phyloP scores from a whole-genome alignment of 2,113 vertebrate species.

The Brachirus orientalis region DNA sequence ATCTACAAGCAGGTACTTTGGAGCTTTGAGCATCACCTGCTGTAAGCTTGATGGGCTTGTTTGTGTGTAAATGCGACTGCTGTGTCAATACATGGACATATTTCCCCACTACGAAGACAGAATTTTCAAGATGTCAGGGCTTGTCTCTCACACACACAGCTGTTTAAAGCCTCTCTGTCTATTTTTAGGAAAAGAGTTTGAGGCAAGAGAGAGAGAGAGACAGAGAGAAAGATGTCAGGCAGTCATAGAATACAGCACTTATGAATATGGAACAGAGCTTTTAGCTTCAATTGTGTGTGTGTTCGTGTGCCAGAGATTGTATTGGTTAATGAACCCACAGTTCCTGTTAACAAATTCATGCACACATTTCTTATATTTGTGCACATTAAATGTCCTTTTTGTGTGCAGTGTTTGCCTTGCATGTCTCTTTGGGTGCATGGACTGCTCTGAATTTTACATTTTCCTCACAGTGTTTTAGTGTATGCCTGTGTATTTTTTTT shows the following conservation, averaged over 20 bases:
- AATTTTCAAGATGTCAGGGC: no score
- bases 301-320: slow-evolving; percentile 2
- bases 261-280: slow-evolving; percentile 75
- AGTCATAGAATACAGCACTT: slow-evolving; percentile 58
- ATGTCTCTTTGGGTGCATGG: neutral
- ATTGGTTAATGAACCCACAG: slow-evolving; percentile 36
- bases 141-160: slow-evolving; percentile 28
- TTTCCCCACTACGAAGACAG: no score
- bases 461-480: neutral
- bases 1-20: no score
- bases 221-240: slow-evolving; percentile 51
- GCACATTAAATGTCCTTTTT: no score
- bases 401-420: slow-evolving; percentile 7
- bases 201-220: slow-evolving; percentile 32
- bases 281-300: slow-evolving; percentile 44
- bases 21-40: no score
- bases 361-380: no score
- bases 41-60: slow-evolving; percentile 4
- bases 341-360: neutral
- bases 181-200: slow-evolving; percentile 59
- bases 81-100: no score
- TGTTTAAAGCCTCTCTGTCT: slow-evolving; percentile 35
- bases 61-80: neutral
- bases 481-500: neutral
- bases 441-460: neutral